Evolutionary conservation across 2,113 vertebrate species (phyloP).

Genomic region (Lampris megalopsis): DNA sequence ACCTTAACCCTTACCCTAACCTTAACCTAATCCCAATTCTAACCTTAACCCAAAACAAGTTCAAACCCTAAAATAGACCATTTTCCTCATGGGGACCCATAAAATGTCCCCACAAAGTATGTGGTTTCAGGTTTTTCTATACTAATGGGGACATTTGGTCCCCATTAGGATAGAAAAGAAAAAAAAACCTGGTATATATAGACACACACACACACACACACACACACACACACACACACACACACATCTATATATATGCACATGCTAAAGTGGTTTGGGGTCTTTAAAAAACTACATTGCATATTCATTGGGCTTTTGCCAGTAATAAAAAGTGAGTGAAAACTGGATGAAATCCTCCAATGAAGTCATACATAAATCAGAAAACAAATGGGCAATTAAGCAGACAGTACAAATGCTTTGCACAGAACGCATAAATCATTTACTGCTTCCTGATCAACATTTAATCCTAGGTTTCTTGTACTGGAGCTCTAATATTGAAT

Average conservation of each 20-base stretch:
- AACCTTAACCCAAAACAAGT: no score
- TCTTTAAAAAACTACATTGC: conserved; percentile 11
- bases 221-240: background rate
- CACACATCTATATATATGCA: background rate
- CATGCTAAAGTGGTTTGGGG: background rate
- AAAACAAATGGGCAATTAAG: conserved; percentile 44
- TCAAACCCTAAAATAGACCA: no score
- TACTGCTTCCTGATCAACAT: conserved; percentile 41
- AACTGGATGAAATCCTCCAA: conserved; percentile 13
- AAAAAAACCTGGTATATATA: background rate
- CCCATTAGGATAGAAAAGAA: no score
- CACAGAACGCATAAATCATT: conserved; percentile 33
- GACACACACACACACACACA: conserved; percentile 6
- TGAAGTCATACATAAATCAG: conserved; percentile 2
- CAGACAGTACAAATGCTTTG: conserved; percentile 7
- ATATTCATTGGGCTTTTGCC: conserved; percentile 27
- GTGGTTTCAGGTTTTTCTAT: no score
- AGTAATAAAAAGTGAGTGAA: background rate
- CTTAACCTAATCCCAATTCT: no score
- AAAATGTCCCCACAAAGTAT: no score
- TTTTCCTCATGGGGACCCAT: no score
- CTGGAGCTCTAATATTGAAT: background rate
- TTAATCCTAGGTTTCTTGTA: conserved; percentile 20
- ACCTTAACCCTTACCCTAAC: no score
- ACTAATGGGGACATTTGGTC: no score